Percentiles rank a stretch among this genome's conserved stretches.
Evolutionary conservation across 2,797 vertebrate genomes (phyloP).

Genomic region (Acanthornis magna): DNA sequence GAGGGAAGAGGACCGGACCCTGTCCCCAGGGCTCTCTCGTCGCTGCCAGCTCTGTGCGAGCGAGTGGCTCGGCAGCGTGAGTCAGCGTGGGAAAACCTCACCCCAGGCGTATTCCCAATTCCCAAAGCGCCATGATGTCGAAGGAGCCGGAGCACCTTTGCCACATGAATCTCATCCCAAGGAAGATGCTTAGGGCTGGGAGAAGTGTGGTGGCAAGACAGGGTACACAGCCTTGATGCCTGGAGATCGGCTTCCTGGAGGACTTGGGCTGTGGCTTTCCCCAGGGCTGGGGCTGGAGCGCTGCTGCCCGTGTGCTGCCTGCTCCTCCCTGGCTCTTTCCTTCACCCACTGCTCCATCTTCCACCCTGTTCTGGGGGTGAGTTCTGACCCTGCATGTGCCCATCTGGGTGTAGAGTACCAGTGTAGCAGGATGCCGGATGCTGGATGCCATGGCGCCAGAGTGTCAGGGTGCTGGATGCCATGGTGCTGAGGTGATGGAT

Average conservation of each 20-base stretch:
- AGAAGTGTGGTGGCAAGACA: background rate
- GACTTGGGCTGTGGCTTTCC: background rate
- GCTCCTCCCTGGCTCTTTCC: background rate
- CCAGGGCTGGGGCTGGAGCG: fast-evolving
- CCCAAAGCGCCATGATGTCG: background rate
- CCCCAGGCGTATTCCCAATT: background rate
- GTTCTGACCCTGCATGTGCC: background rate
- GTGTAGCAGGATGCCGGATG: no score
- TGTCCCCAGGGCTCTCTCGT: background rate
- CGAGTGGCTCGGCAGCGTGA: conserved; percentile 18
- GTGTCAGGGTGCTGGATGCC: background rate
- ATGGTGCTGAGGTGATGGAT: background rate
- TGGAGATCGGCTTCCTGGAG: background rate
- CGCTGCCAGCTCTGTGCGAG: background rate
- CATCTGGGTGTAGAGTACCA: background rate
- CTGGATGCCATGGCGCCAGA: background rate
- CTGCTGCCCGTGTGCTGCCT: fast-evolving
- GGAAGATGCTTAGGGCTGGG: background rate
- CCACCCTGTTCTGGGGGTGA: background rate
- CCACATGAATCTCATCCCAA: background rate
- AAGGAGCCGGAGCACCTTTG: background rate
- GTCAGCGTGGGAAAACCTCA: conserved; percentile 48
- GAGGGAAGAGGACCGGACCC: background rate
- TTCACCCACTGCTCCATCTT: background rate
- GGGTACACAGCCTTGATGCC: background rate